Percentiles rank a stretch among this genome's conserved stretches.
Evolutionary conservation across 2,797 vertebrate genomes (phyloP).

Genomic region (Coregonus sp.): DNA sequence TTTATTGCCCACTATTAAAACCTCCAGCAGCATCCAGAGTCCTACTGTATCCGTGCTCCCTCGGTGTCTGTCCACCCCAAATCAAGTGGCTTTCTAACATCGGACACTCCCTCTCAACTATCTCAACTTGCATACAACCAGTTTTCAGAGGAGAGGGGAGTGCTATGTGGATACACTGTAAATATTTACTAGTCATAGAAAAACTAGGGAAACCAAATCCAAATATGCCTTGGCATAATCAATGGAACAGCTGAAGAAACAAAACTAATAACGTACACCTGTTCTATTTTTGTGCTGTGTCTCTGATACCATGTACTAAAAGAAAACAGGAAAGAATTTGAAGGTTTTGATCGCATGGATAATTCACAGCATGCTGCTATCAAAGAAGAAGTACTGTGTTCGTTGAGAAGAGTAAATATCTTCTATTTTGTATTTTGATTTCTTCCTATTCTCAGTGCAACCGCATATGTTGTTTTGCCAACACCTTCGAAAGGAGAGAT

Average conservation of each 20-base stretch:
- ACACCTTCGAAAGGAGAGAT: background rate
- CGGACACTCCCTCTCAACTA: too few relatives aligned
- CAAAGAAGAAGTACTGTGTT: background rate
- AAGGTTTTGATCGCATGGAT: background rate
- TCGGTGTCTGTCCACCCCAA: background rate
- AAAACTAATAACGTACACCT: too few relatives aligned
- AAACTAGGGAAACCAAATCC: too few relatives aligned
- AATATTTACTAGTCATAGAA: too few relatives aligned
- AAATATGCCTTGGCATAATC: too few relatives aligned
- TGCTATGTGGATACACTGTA: too few relatives aligned
- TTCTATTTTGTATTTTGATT: background rate
- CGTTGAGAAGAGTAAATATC: background rate
- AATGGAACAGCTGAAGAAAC: background rate
- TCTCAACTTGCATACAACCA: too few relatives aligned
- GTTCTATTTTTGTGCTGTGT: background rate
- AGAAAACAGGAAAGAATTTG: background rate
- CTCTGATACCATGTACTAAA: background rate
- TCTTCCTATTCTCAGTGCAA: background rate
- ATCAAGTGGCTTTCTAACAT: too few relatives aligned
- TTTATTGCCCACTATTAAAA: conserved; percentile 37
- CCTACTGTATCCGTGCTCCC: background rate
- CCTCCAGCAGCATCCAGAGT: background rate
- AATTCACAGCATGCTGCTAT: background rate
- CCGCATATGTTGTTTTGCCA: background rate
- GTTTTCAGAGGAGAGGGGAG: too few relatives aligned